These are phyloP conservation scores for Nematolebias whitei DNA, from an alignment of 2,113 vertebrate species.

Conservation along the genomic window DNA sequence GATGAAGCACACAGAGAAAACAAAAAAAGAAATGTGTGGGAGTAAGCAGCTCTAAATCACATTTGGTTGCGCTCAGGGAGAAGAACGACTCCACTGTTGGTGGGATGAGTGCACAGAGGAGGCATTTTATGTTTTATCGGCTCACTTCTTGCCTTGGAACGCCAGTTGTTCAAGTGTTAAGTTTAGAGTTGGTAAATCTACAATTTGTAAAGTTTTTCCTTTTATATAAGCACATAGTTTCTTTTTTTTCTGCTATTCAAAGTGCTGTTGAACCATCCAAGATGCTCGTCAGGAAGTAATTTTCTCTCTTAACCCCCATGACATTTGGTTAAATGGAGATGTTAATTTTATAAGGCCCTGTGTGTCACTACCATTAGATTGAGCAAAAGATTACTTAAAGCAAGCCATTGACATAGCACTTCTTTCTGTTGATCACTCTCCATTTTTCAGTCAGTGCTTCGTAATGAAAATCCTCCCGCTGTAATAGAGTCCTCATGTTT, in stretches of 20 bases:
- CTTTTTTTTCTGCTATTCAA: conserved; percentile 18
- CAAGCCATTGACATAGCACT: conserved; percentile 13
- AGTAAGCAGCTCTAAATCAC: conserved; percentile 18
- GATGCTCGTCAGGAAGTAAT: conserved; percentile 36
- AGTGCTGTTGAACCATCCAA: neutral
- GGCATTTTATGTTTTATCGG: conserved; percentile 34
- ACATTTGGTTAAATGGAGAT: conserved; percentile 33
- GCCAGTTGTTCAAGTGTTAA: conserved; percentile 29
- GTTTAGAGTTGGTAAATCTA: conserved; percentile 24
- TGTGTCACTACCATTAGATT: conserved; percentile 36
- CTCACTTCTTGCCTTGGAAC: conserved; percentile 17
- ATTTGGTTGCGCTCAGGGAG: conserved; percentile 1
- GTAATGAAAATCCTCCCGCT: conserved; percentile 63
- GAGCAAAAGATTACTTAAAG: conserved; percentile 36
- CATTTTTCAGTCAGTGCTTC: conserved; percentile 40
- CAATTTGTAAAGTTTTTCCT: conserved; percentile 21
- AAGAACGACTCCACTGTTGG: conserved; percentile 24
- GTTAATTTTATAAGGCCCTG: conserved; percentile 41
- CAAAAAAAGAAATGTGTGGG: conserved; percentile 5
- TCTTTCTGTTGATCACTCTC: conserved; percentile 16
- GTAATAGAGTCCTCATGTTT: conserved; percentile 58
- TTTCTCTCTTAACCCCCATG: conserved; percentile 39
- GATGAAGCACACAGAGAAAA: conserved; percentile 6
- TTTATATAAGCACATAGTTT: conserved; percentile 18
- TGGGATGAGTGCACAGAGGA: conserved; percentile 19